Conservation (phyloP, 2,888 invertebrate genomes). For the Elysia crispata region DNA sequence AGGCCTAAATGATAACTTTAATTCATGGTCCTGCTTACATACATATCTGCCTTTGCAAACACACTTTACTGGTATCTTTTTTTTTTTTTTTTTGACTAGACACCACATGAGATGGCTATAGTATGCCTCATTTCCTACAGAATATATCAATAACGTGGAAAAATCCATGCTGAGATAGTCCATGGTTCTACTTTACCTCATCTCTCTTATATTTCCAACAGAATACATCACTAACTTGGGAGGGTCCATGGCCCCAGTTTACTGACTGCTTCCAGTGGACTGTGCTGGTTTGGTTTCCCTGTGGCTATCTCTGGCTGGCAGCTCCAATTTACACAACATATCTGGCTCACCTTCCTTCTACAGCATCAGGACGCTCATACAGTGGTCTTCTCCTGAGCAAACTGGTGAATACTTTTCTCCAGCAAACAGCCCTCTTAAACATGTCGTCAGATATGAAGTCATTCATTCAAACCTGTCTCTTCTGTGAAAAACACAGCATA, state of each 20-base stretch:
- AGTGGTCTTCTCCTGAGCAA: slow-evolving; percentile 39
- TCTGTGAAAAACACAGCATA: too few relatives aligned
- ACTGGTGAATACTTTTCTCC: slow-evolving; percentile 33
- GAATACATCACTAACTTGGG: slow-evolving; percentile 58
- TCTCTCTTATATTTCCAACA: slow-evolving; percentile 34
- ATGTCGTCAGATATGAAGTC: too few relatives aligned
- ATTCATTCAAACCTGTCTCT: too few relatives aligned
- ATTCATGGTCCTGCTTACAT: too few relatives aligned
- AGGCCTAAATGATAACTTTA: too few relatives aligned
- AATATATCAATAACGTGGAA: too few relatives aligned
- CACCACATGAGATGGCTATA: too few relatives aligned
- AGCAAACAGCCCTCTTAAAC: neutral
- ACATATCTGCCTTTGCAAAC: too few relatives aligned
- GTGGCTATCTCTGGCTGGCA: slow-evolving; percentile 88
- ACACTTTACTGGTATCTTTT: too few relatives aligned
- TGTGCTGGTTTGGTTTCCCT: slow-evolving; percentile 91
- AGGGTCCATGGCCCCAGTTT: slow-evolving; percentile 82
- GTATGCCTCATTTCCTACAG: slow-evolving; percentile 42
- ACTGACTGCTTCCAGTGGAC: slow-evolving; percentile 95
- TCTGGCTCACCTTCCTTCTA: slow-evolving; percentile 48
- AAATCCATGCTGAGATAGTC: too few relatives aligned
- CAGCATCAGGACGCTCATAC: slow-evolving; percentile 28
- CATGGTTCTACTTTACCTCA: too few relatives aligned
- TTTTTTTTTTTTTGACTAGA: too few relatives aligned
- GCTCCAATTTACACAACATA: slow-evolving; percentile 80